Conservation (phyloP, 2,888 invertebrate genomes). For the Hirudinaria manillensis region DNA sequence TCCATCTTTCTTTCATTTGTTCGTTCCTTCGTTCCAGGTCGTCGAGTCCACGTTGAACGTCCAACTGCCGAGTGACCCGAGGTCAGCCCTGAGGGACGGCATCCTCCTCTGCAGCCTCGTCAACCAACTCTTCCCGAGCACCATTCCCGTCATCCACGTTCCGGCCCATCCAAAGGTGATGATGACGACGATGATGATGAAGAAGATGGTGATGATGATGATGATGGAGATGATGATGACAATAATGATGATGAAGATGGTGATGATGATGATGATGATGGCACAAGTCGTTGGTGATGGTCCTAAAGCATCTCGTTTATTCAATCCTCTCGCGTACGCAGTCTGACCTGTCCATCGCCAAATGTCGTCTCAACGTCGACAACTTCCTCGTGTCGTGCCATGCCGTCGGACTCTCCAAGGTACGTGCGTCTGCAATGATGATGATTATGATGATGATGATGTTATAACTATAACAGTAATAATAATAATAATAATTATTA, state of each 20-base stretch:
- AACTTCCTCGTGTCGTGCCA: slow-evolving; percentile 8
- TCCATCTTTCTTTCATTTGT: background rate
- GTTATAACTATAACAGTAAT: no score
- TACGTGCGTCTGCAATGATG: background rate
- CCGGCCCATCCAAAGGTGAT: background rate
- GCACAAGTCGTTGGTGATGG: no score
- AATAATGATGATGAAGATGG: background rate
- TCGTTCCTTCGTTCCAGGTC: background rate
- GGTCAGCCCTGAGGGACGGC: slow-evolving; percentile 16
- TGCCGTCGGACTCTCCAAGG: background rate
- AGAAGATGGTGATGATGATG: background rate
- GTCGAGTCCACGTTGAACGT: slow-evolving; percentile 13
- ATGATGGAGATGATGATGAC: background rate
- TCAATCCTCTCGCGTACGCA: background rate
- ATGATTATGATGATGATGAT: no score
- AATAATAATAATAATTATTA: no score
- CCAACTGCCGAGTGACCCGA: background rate
- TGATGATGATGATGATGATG: no score
- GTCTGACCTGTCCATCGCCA: background rate
- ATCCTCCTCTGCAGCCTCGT: slow-evolving; percentile 16
- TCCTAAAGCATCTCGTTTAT: no score
- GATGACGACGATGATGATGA: background rate
- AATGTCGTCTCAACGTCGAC: slow-evolving; percentile 3
- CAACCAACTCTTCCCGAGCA: background rate
- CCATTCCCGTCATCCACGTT: slow-evolving; percentile 9